These are phyloP conservation scores for Dynastes maya DNA, from an alignment of 2,888 invertebrate genomes.

Conservation along the genomic window DNA sequence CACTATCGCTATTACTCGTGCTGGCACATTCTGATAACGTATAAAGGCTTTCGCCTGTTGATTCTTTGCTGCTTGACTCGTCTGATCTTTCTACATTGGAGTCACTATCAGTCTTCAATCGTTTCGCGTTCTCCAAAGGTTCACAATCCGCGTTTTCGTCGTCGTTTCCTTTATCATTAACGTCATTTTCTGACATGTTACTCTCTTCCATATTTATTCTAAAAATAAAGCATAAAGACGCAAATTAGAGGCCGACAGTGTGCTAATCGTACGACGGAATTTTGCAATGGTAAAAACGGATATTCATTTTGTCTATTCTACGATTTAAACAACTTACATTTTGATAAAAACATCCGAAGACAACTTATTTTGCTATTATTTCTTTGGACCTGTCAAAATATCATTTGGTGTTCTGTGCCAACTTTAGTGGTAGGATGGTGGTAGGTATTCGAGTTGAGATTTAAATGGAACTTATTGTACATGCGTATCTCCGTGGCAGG, in stretches of 20 bases:
- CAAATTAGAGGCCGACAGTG: conserved; percentile 44
- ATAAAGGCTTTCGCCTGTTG: conserved; percentile 60
- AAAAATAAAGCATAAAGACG: conserved; percentile 60
- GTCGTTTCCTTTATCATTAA: conserved; percentile 49
- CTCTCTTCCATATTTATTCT: conserved; percentile 62
- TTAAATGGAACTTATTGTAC: conserved; percentile 37
- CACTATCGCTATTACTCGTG: conserved; percentile 50
- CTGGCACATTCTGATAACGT: conserved; percentile 40
- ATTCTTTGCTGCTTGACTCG: conserved; percentile 61
- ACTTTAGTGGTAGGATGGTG: conserved; percentile 42
- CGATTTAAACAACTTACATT: conserved; percentile 44
- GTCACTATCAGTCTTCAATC: conserved; percentile 61
- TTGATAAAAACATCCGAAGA: conserved; percentile 49
- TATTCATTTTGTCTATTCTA: conserved; percentile 19
- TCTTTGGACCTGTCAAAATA: conserved; percentile 48
- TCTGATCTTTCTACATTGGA: conserved; percentile 56
- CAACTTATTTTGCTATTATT: conserved; percentile 45
- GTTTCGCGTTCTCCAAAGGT: conserved; percentile 59
- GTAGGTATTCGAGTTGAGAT: conserved; percentile 7
- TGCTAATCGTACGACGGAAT: conserved; percentile 7
- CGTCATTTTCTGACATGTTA: conserved; percentile 59
- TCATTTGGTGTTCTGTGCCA: conserved; percentile 45
- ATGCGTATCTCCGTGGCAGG: conserved; percentile 28
- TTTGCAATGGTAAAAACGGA: conserved; percentile 3
- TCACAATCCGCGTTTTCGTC: conserved; percentile 51